Base-by-base conservation (phyloP, 2,888 invertebrate genomes). In the Alloplasta piceator region DNA sequence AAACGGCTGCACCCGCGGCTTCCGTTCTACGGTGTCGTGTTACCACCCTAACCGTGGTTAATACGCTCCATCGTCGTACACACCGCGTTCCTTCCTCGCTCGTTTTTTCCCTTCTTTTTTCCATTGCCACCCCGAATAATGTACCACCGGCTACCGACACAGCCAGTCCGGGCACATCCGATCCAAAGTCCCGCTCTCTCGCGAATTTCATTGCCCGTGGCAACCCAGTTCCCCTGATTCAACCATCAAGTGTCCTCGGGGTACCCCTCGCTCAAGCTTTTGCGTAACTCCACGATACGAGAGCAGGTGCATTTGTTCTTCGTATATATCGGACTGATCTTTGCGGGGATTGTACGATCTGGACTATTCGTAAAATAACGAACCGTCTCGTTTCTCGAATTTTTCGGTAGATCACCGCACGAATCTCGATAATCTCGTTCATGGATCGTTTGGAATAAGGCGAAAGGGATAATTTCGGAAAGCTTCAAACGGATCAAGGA, bases 1-100 rank as follows among this genome's bases (percentile, higher is more conserved):
- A 91, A 91, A 90, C 85, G 84, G 85, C 85, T 86, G 85, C 87
- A 89, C 87, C 88, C 87, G 88, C 87, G 87, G 81, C 86, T 86
- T 86, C 83, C 85, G 86, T 80, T 86, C 74, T 66, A 72, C 56
- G 82, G 85, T 86, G 85, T 86, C 87, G 82, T 72, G 82, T 89
- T 89, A 87, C 89, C 86, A 75, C 80, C 78, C 83, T 80, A 67
- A 41, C 80, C 71, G 81, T 79, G 86, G 85, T 87, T 88, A 86
- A 87, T 85, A 86, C 74, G 83, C 87, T 83, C 80, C 26, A 76
- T 26, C 26, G 26, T 26, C 80, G 63, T 63, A 76, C 75, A 72
- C 63, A 50, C 26, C 3, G 43, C 72, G 43, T 66, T 68, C 63
- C 80, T 68, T 66, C 76, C 55, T 64, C 58, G 38, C 63, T 71